Evolutionary conservation across 1,140 invertebrate genomes (phyloP).

Genomic region (Holcopasites calliopsidis): DNA sequence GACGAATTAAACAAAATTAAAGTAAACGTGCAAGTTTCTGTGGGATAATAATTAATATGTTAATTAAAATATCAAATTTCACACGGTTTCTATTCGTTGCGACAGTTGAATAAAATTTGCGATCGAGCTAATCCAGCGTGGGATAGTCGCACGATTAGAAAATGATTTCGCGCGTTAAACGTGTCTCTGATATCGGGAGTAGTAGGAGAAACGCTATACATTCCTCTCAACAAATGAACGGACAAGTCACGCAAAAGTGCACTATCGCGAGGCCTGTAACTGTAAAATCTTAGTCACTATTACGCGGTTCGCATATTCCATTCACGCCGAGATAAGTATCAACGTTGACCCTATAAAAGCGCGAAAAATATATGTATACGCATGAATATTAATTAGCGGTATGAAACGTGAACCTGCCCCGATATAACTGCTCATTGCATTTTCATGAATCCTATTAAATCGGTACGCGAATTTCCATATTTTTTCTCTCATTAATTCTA

Average conservation of each 20-base stretch:
- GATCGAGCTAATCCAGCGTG: background rate
- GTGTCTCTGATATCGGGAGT: slow-evolving; percentile 27
- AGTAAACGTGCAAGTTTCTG: no score
- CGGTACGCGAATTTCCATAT: slow-evolving; percentile 4
- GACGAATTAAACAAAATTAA: no score
- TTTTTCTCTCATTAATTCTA: no score
- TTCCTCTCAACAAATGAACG: slow-evolving; percentile 37
- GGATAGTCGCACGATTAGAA: slow-evolving; percentile 12
- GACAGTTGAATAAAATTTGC: background rate
- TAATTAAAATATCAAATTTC: no score
- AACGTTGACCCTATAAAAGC: slow-evolving; percentile 4
- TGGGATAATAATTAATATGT: no score
- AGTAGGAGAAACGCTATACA: slow-evolving; percentile 21
- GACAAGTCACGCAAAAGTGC: slow-evolving; percentile 25
- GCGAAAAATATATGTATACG: slow-evolving; percentile 20
- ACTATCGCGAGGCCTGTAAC: slow-evolving; percentile 31
- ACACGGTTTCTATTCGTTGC: no score
- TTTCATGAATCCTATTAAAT: background rate
- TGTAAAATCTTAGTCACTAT: slow-evolving; percentile 47
- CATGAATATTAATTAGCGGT: slow-evolving; percentile 47
- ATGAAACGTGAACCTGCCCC: background rate
- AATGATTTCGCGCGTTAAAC: slow-evolving; percentile 21
- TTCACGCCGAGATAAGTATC: slow-evolving; percentile 19
- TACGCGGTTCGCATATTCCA: slow-evolving; percentile 42
- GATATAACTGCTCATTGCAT: background rate